Conservation (phyloP, 2,113 vertebrate genomes). For the Hemiscyllium ocellatum region DNA sequence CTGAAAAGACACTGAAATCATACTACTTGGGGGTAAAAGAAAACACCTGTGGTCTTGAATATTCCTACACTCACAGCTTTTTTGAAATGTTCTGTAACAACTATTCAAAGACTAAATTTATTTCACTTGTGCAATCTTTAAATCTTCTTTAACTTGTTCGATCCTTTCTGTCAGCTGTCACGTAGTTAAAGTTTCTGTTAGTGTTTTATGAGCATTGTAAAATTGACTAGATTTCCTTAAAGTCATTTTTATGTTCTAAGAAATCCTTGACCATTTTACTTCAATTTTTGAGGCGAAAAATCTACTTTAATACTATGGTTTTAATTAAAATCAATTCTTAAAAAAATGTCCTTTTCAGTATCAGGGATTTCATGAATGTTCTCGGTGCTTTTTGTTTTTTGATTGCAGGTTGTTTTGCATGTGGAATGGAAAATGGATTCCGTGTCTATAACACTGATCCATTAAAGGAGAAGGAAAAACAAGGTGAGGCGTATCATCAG, state of each 20-base stretch:
- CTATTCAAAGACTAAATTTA: background rate
- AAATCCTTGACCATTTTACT: background rate
- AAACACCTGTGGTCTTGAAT: background rate
- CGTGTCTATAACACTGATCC: constrained; percentile 97
- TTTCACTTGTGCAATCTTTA: background rate
- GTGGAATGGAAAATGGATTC: constrained; percentile 98
- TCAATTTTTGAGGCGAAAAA: background rate
- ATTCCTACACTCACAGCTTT: background rate
- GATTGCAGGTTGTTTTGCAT: constrained; percentile 88
- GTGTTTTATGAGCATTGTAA: background rate
- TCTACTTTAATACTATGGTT: background rate
- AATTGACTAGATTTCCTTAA: no score
- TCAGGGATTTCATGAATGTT: background rate
- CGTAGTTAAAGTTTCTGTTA: background rate
- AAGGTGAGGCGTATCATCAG: constrained; percentile 67
- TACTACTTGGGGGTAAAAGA: background rate
- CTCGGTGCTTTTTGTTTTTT: constrained; percentile 38
- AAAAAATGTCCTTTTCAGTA: no score
- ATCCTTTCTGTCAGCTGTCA: background rate
- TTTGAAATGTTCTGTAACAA: background rate
- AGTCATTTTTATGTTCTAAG: background rate
- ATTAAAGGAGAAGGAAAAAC: constrained; percentile 97
- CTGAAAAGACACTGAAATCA: background rate
- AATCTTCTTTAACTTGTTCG: background rate
- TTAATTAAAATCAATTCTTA: background rate